Evolutionary conservation across 1,140 invertebrate genomes (phyloP).

Genomic region (Brachionus paranguensis): DNA sequence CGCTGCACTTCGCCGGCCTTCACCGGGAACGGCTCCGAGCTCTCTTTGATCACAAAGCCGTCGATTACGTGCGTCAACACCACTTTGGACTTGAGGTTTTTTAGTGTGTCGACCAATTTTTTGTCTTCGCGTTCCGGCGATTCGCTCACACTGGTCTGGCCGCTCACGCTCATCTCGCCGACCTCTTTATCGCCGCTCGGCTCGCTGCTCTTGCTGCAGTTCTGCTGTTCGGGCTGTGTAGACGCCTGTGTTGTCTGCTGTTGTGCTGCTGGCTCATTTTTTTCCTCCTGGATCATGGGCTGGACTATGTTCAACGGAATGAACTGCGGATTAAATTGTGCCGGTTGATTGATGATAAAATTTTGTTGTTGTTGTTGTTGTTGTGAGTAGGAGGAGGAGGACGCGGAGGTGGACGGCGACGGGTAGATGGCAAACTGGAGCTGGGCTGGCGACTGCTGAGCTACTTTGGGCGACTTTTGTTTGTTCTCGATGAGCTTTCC

Average conservation of each 20-base stretch:
- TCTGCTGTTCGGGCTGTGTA: background rate
- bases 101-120: background rate
- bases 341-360: background rate
- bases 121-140: background rate
- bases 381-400: background rate
- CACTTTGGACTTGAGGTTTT: background rate
- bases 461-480: background rate
- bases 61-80: constrained; percentile 35
- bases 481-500: background rate
- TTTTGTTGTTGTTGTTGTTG: background rate
- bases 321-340: background rate
- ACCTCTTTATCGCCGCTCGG: background rate
- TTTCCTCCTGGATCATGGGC: background rate
- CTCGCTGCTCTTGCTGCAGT: too few species aligned
- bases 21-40: constrained; percentile 35
- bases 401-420: constrained; percentile 19
- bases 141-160: background rate
- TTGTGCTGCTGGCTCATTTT: background rate
- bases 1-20: background rate
- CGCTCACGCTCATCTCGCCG: background rate
- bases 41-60: constrained; percentile 39
- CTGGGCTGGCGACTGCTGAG: background rate
- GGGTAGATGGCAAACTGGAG: background rate
- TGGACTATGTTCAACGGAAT: background rate
- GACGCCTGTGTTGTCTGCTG: background rate